Conservation (phyloP, 2,888 invertebrate species). For the Drosophila parthenogenetica region DNA sequence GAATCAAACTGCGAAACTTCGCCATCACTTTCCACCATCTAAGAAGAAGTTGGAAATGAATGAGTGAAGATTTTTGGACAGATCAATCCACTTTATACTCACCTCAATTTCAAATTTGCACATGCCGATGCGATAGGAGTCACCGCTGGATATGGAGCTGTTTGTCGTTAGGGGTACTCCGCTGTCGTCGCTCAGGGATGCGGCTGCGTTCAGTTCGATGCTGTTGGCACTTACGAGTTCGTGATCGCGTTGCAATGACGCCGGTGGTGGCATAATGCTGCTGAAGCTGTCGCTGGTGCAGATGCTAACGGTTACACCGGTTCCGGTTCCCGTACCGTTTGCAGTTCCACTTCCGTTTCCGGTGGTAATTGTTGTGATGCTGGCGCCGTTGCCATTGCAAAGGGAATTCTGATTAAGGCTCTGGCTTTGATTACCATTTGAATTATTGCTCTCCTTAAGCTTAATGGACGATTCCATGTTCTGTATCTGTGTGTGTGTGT, state of each 20-base stretch:
- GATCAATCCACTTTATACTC: conserved; percentile 6
- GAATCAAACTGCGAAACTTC: conserved; percentile 93
- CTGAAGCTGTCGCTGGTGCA: conserved; percentile 83
- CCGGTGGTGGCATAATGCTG: conserved; percentile 73
- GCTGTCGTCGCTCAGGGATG: conserved; percentile 85
- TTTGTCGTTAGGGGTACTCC: conserved; percentile 85
- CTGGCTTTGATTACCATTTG: conserved; percentile 49
- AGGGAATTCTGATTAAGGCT: conserved; percentile 36
- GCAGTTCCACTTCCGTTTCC: conserved; percentile 64
- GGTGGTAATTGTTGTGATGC: conserved; percentile 73
- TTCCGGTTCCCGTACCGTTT: conserved; percentile 62
- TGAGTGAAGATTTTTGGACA: neutral
- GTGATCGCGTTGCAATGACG: conserved; percentile 58
- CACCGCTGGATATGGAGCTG: conserved; percentile 85
- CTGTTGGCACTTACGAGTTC: conserved; percentile 84
- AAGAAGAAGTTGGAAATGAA: conserved; percentile 27
- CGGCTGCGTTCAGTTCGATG: conserved; percentile 84
- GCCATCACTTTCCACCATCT: conserved; percentile 93
- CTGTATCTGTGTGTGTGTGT: conserved; percentile 24
- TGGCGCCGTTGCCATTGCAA: conserved; percentile 46
- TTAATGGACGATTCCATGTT: conserved; percentile 80
- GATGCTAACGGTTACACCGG: conserved; percentile 55
- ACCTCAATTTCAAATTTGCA: conserved; percentile 85
- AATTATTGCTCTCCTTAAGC: conserved; percentile 70
- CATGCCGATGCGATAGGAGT: conserved; percentile 84